A percentile compares a stretch with the other conserved stretches of the same genome.
These are phyloP conservation scores for Leptopilina syphax DNA, from an alignment of 2,888 invertebrate genomes.

Conservation along the genomic window DNA sequence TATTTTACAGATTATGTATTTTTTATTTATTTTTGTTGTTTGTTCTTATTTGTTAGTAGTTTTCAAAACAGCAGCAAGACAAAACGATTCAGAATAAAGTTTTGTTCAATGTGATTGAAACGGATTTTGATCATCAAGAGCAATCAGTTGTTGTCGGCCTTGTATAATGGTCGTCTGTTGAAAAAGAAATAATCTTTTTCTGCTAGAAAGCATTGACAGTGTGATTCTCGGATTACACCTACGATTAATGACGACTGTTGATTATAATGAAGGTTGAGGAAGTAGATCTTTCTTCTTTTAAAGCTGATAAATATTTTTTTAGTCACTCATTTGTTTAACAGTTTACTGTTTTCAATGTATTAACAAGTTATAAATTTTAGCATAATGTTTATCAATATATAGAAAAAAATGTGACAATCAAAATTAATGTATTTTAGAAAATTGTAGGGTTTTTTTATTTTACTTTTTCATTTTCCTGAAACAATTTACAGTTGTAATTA, in stretches of 20 bases:
- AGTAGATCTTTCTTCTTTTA: not conserved
- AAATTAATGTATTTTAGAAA: too few species aligned
- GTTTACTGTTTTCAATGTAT: too few species aligned
- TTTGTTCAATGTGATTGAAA: conserved; percentile 73
- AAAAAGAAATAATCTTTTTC: conserved; percentile 48
- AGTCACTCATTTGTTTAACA: too few species aligned
- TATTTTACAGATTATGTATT: too few species aligned
- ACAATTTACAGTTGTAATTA: too few species aligned
- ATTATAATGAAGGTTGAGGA: conserved; percentile 15
- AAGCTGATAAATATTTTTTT: not conserved
- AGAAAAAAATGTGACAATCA: too few species aligned
- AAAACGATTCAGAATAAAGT: conserved; percentile 65
- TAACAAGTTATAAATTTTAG: too few species aligned
- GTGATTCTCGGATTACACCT: conserved; percentile 30
- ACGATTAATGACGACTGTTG: conserved; percentile 46
- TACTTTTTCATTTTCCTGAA: too few species aligned
- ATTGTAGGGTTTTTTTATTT: too few species aligned
- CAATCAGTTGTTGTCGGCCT: conserved; percentile 62
- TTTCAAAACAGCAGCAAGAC: not conserved
- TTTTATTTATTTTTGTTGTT: too few species aligned
- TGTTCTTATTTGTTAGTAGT: too few species aligned
- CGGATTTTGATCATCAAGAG: conserved; percentile 75
- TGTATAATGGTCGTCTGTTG: conserved; percentile 30
- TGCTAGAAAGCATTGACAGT: conserved; percentile 26
- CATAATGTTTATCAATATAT: too few species aligned